phyloP scores from a whole-genome alignment of 2,797 vertebrate species.

The Peromyscus nudipes region DNA sequence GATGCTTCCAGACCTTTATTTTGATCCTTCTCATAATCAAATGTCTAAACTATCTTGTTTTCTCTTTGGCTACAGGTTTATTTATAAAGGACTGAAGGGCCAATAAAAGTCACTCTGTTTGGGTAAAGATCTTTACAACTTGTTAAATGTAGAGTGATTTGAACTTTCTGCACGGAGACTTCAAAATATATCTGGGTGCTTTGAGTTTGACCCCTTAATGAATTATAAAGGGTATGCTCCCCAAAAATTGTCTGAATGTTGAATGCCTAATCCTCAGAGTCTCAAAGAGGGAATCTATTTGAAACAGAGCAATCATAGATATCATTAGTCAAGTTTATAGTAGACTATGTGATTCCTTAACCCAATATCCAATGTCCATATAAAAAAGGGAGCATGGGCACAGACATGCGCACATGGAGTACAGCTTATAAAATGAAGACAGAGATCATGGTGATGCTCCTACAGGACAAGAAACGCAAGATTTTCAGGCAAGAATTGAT shows the following conservation, averaged over 20 bases:
- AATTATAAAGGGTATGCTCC: neutral
- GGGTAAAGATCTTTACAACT: neutral
- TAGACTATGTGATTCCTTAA: neutral
- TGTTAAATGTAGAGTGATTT: neutral
- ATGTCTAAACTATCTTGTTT: neutral
- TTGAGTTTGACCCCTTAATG: neutral
- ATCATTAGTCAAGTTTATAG: neutral
- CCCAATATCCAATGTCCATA: neutral
- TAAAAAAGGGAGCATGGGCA: neutral
- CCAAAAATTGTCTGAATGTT: neutral
- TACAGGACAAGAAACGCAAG: neutral
- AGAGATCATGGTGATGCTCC: neutral
- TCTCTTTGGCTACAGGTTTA: neutral
- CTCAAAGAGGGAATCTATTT: neutral
- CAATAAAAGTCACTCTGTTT: neutral
- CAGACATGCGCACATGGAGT: neutral
- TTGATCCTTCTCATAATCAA: neutral
- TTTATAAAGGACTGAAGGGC: neutral
- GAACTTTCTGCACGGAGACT: neutral
- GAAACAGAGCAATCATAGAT: neutral
- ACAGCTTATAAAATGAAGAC: neutral
- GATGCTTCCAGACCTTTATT: conserved; percentile 5
- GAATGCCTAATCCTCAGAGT: neutral
- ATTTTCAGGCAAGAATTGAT: neutral
- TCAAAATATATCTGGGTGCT: neutral